Evolutionary conservation across 1,140 invertebrate species (phyloP).

Genomic region (Macrobrachium nipponense): DNA sequence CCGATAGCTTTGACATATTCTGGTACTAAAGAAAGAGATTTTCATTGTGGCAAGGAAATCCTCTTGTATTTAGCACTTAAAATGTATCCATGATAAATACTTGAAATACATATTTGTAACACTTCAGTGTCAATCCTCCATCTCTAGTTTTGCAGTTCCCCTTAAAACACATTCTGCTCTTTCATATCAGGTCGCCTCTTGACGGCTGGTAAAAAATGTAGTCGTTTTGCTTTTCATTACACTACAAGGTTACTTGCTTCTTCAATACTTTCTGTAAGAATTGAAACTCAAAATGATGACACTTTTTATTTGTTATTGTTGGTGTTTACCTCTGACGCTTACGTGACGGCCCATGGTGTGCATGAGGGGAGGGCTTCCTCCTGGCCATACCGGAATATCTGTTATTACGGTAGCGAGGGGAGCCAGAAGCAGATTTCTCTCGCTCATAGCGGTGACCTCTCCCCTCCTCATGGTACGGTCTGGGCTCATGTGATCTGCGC

Average conservation of each 20-base stretch:
- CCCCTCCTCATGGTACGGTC: conserved; percentile 15
- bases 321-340: conserved; percentile 24
- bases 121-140: too few relatives aligned
- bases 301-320: neutral
- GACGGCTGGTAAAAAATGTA: too few relatives aligned
- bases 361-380: conserved; percentile 17
- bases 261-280: conserved; percentile 10
- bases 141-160: too few relatives aligned
- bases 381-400: conserved; percentile 4
- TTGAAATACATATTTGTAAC: too few relatives aligned
- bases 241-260: conserved; percentile 6
- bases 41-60: too few relatives aligned
- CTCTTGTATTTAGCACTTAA: too few relatives aligned
- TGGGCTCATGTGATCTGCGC: conserved; percentile 16
- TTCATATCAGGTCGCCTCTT: too few relatives aligned
- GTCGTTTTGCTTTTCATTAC: neutral
- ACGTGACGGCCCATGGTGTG: neutral
- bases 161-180: too few relatives aligned
- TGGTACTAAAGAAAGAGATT: too few relatives aligned
- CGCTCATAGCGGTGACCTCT: conserved; percentile 9
- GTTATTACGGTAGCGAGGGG: conserved; percentile 17
- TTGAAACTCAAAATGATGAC: conserved; percentile 7
- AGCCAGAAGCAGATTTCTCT: conserved; percentile 9
- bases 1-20: too few relatives aligned
- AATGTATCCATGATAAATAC: too few relatives aligned